Percentiles rank a stretch among this genome's conserved stretches.
These are phyloP conservation scores for Hermaeophaga mercurialis DNA, from an alignment of 2,888 invertebrate species.

Conservation along the genomic window DNA sequence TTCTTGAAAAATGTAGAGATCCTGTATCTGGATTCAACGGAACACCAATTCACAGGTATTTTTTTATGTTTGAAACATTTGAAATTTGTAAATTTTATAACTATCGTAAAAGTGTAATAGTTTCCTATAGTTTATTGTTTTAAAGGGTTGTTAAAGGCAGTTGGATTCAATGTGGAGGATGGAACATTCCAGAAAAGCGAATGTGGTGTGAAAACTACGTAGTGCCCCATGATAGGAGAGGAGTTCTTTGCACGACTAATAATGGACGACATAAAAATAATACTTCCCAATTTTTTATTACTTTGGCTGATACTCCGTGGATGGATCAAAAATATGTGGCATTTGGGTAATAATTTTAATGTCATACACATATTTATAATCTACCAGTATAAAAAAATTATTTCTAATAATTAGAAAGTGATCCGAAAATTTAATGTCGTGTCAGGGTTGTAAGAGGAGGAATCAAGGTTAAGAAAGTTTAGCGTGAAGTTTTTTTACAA, in stretches of 20 bases:
- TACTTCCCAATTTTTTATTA: slow-evolving; percentile 72
- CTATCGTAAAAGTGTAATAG: no score
- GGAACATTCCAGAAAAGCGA: slow-evolving; percentile 53
- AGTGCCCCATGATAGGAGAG: slow-evolving; percentile 68
- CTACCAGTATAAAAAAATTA: no score
- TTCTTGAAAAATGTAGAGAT: slow-evolving; percentile 61
- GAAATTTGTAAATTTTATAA: no score
- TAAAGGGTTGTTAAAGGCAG: slow-evolving; percentile 67
- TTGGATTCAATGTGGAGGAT: slow-evolving; percentile 74
- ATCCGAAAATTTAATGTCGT: no score
- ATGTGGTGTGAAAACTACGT: slow-evolving; percentile 71
- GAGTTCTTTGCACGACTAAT: slow-evolving; percentile 75
- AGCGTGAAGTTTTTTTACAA: no score
- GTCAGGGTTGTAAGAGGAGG: no score
- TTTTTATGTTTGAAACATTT: background rate
- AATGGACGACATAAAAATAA: slow-evolving; percentile 69
- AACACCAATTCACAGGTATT: slow-evolving; percentile 63
- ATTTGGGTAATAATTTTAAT: slow-evolving; percentile 62
- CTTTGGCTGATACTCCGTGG: slow-evolving; percentile 70
- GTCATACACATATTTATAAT: no score
- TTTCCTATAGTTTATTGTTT: no score
- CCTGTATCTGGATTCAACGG: slow-evolving; percentile 61
- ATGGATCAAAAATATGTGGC: slow-evolving; percentile 75
- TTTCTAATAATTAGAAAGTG: no score
- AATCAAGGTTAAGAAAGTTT: no score